These are phyloP conservation scores for Macrosteles quadrilineatus DNA, from an alignment of 1,140 invertebrate genomes.

Conservation along the genomic window DNA sequence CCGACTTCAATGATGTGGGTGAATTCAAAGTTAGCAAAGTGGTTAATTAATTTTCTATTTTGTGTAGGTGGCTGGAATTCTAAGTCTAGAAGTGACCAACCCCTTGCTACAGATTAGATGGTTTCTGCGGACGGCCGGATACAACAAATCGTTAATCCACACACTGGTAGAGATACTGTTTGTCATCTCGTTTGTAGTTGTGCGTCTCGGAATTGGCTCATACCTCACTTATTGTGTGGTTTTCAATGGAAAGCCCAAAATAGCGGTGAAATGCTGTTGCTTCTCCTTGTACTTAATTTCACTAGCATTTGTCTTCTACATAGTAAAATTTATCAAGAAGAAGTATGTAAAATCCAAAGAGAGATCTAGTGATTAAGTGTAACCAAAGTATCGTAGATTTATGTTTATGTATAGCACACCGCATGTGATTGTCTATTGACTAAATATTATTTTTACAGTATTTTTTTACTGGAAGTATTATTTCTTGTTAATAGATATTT, in stretches of 20 bases:
- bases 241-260: neutral
- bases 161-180: slow-evolving; percentile 33
- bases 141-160: slow-evolving; percentile 39
- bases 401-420: neutral
- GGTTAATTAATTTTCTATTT: no score
- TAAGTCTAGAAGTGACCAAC: slow-evolving; percentile 59
- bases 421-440: neutral
- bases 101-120: slow-evolving; percentile 59
- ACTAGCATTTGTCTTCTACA: slow-evolving; percentile 33
- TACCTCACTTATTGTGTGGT: slow-evolving; percentile 21
- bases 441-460: no score
- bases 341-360: slow-evolving; percentile 1
- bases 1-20: no score
- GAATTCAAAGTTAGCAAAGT: no score
- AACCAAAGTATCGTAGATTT: neutral
- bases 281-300: slow-evolving; percentile 33
- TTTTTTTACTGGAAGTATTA: no score
- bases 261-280: slow-evolving; percentile 33
- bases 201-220: slow-evolving; percentile 35
- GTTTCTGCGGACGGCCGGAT: slow-evolving; percentile 50
- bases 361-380: neutral
- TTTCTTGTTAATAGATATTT: no score
- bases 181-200: slow-evolving; percentile 31
- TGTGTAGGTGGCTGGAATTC: slow-evolving; percentile 47
- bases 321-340: slow-evolving; percentile 29